Conservation (phyloP, 30 jellyfish, hydroid and myxozoan genomes). For the Turritopsis dohrnii region DNA sequence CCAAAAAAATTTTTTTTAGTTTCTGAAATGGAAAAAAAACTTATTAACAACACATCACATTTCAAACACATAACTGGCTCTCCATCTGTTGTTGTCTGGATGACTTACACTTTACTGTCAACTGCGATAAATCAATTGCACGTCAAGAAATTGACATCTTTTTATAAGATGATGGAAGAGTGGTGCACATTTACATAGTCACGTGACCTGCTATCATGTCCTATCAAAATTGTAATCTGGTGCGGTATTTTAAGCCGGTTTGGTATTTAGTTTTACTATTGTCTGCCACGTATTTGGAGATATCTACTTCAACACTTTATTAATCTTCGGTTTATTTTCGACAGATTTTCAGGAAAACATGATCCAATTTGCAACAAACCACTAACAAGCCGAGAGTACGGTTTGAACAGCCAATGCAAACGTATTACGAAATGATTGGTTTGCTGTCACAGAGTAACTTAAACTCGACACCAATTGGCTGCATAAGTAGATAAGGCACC, state of each 20-base stretch:
- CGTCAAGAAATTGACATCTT: background rate
- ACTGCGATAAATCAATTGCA: background rate
- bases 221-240: background rate
- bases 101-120: background rate
- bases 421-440: background rate
- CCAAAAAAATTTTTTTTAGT: background rate
- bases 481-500: background rate
- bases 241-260: background rate
- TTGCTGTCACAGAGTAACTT: background rate
- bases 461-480: background rate
- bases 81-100: background rate
- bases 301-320: background rate
- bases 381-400: background rate
- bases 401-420: background rate
- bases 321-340: background rate
- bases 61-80: background rate
- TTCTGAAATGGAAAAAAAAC: background rate
- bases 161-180: background rate
- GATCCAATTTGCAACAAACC: background rate
- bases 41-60: background rate
- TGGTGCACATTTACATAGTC: background rate
- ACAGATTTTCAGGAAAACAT: background rate
- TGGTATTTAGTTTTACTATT: background rate
- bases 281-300: background rate
- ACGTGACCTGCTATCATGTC: background rate